Conservation (phyloP, 2,797 vertebrate genomes). For the Pseudochaenichthys georgianus region DNA sequence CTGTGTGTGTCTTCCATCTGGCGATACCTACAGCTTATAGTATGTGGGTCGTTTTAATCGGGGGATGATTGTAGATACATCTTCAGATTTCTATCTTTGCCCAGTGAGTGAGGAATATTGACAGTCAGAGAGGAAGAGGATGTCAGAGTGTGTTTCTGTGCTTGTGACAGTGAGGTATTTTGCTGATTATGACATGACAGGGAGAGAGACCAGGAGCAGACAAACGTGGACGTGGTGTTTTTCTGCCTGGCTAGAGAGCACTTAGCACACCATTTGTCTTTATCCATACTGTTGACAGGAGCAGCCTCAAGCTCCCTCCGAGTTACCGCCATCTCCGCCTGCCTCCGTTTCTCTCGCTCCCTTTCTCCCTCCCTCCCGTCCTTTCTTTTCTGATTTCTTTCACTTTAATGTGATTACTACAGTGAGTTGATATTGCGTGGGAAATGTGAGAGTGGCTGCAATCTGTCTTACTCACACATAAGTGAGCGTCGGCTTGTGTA, state of each 20-base stretch:
- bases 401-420: constrained; percentile 40
- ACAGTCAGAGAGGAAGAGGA: constrained; percentile 12
- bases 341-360: constrained; percentile 13
- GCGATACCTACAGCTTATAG: constrained; percentile 45
- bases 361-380: constrained; percentile 16
- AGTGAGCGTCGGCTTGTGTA: constrained; percentile 2
- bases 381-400: constrained; percentile 29
- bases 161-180: constrained; percentile 52
- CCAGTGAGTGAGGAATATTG: constrained; percentile 11
- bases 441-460: constrained; percentile 34
- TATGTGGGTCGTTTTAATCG: constrained; percentile 43
- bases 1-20: constrained; percentile 67
- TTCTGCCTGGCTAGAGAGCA: constrained; percentile 82
- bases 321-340: constrained; percentile 34
- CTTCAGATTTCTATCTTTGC: not conserved
- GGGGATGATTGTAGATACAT: constrained; percentile 41
- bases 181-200: constrained; percentile 77
- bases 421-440: constrained; percentile 25
- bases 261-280: constrained; percentile 80
- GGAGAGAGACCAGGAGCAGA: constrained; percentile 63
- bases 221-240: constrained; percentile 76
- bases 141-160: constrained; percentile 14
- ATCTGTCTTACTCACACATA: constrained; percentile 31
- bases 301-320: constrained; percentile 55
- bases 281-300: constrained; percentile 76